Conservation (phyloP, 1,140 invertebrate species). For the Drosophila persimilis region DNA sequence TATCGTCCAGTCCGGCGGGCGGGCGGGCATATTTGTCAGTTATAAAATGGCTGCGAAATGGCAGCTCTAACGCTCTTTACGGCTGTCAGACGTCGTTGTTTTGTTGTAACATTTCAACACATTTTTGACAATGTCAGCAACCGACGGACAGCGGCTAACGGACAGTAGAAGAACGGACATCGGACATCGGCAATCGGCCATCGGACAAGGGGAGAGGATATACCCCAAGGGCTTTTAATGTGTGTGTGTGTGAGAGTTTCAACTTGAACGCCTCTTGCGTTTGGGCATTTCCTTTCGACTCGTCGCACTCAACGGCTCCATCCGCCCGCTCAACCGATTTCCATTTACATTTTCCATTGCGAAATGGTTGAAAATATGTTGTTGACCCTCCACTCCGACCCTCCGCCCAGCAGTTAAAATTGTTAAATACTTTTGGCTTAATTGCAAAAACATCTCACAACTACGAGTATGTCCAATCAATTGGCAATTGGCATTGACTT, state of each 20-base stretch:
- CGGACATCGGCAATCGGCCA: not conserved
- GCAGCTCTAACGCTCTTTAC: constrained; percentile 42
- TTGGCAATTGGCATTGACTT: not conserved
- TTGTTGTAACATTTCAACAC: constrained; percentile 55
- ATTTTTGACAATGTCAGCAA: constrained; percentile 66
- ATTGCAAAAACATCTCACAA: constrained; percentile 27
- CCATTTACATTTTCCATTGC: constrained; percentile 20
- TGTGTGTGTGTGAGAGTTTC: constrained; percentile 30
- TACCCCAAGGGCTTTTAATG: constrained; percentile 7
- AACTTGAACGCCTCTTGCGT: constrained; percentile 53
- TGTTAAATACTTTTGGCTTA: constrained; percentile 53
- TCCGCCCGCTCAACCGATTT: constrained; percentile 14
- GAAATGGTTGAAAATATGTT: constrained; percentile 33
- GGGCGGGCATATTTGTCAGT: constrained; percentile 51
- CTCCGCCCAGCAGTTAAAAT: constrained; percentile 19
- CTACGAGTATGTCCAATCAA: not conserved
- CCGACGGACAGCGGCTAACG: constrained; percentile 6
- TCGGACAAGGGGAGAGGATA: not conserved
- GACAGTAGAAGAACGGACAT: constrained; percentile 12
- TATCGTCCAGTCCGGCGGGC: not conserved
- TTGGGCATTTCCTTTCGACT: constrained; percentile 40
- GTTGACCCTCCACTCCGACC: not conserved
- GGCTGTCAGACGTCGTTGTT: constrained; percentile 47
- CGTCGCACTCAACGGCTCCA: constrained; percentile 22
- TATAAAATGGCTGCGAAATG: constrained; percentile 53